Conservation (phyloP, 1,140 invertebrate genomes). For the Drosophila parvula region DNA sequence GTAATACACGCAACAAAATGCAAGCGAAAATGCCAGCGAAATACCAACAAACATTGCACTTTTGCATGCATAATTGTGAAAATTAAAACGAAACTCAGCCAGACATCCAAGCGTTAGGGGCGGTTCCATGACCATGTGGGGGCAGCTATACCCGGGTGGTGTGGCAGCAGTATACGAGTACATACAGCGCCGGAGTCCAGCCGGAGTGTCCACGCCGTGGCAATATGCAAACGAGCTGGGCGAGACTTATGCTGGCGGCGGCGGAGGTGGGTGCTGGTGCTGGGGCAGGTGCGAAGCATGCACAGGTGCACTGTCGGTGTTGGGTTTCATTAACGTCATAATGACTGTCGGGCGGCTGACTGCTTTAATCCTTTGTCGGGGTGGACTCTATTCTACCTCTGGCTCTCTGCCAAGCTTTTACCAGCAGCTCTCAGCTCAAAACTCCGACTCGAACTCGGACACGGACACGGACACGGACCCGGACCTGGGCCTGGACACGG, state of each 20-base stretch:
- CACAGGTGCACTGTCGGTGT: conserved; percentile 73
- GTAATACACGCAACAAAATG: conserved; percentile 71
- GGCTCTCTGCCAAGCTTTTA: conserved; percentile 1
- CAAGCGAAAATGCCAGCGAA: conserved; percentile 54
- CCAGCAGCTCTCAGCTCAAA: conserved; percentile 8
- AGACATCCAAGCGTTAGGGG: conserved; percentile 34
- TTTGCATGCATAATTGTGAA: conserved; percentile 80
- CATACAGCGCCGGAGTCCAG: conserved; percentile 6
- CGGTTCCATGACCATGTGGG: conserved; percentile 21
- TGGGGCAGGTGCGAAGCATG: conserved; percentile 69
- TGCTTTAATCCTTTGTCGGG: conserved; percentile 67
- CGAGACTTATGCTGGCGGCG: conserved; percentile 36
- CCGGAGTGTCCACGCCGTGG: conserved; percentile 34
- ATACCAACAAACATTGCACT: conserved; percentile 79
- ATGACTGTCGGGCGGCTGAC: conserved; percentile 63
- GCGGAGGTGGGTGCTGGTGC: not conserved
- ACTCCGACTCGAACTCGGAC: not conserved
- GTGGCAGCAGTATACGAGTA: not conserved
- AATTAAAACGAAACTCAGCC: conserved; percentile 75
- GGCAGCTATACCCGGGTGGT: conserved; percentile 9
- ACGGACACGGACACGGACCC: conserved; percentile 21
- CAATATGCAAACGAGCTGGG: conserved; percentile 65
- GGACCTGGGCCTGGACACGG: conserved; percentile 10
- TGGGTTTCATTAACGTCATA: conserved; percentile 82
- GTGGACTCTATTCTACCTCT: conserved; percentile 13